These are phyloP conservation scores for Solenopsis fugax DNA, from an alignment of 1,140 invertebrate species.

Conservation along the genomic window DNA sequence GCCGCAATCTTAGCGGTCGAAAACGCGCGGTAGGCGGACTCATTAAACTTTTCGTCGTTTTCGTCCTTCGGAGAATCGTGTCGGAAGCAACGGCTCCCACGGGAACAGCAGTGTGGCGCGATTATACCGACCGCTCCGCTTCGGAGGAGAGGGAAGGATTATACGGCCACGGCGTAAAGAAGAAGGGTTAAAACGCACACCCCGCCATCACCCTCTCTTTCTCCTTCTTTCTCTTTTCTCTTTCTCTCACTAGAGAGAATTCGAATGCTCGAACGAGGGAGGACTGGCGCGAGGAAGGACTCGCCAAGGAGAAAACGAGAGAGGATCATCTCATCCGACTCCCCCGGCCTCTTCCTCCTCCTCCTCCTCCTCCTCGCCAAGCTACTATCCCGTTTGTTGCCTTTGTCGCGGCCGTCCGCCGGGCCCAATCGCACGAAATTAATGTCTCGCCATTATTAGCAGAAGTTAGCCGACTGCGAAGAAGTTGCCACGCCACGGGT, in stretches of 20 bases:
- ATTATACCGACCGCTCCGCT: conserved; percentile 79
- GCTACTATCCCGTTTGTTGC: conserved; percentile 35
- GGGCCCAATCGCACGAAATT: conserved; percentile 85
- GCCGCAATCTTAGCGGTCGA: conserved; percentile 64
- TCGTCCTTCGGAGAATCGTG: conserved; percentile 80
- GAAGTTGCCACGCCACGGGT: conserved; percentile 59
- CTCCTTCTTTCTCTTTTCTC: no score
- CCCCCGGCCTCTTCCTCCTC: conserved; percentile 25
- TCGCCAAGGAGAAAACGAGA: conserved; percentile 44
- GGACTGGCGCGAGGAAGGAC: conserved; percentile 18
- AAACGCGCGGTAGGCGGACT: conserved; percentile 75
- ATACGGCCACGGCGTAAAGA: conserved; percentile 64
- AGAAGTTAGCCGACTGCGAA: conserved; percentile 82
- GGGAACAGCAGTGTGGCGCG: conserved; percentile 77
- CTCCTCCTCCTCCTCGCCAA: conserved; percentile 45
- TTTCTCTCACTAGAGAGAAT: conserved; percentile 59
- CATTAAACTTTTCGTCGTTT: conserved; percentile 86
- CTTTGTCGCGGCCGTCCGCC: conserved; percentile 76
- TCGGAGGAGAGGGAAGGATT: conserved; percentile 67
- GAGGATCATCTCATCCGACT: conserved; percentile 54
- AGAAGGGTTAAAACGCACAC: conserved; percentile 75
- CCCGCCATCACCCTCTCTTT: not conserved
- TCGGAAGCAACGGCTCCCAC: conserved; percentile 78
- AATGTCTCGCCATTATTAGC: conserved; percentile 84
- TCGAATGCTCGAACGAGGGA: conserved; percentile 63